These are phyloP conservation scores for Drosophila trichaetosa DNA, from an alignment of 2,888 invertebrate genomes.

Conservation along the genomic window DNA sequence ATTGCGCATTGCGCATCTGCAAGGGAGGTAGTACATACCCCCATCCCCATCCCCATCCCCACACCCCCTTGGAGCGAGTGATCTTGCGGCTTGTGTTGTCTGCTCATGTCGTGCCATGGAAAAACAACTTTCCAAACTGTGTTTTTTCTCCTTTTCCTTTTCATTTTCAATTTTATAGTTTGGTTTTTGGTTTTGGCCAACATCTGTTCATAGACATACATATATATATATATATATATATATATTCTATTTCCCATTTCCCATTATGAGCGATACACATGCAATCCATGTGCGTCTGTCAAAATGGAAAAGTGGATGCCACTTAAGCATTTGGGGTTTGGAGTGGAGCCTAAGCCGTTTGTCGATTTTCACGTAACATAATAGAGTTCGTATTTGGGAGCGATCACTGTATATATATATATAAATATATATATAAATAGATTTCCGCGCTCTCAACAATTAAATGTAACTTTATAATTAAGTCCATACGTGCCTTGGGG, in stretches of 20 bases:
- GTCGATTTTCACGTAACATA: background rate
- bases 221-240: background rate
- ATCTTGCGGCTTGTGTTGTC: slow-evolving; percentile 42
- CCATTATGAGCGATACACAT: background rate
- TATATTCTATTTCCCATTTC: background rate
- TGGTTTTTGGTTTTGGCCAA: background rate
- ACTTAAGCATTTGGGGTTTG: slow-evolving; percentile 18
- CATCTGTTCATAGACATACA: background rate
- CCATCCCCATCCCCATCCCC: background rate
- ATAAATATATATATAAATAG: slow-evolving; percentile 7
- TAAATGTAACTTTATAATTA: slow-evolving; percentile 48
- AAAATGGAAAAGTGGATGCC: slow-evolving; percentile 37
- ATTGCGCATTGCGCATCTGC: slow-evolving; percentile 44
- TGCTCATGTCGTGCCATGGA: slow-evolving; percentile 33
- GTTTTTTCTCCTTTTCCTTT: slow-evolving; percentile 7
- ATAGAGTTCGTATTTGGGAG: background rate
- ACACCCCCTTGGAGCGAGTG: background rate
- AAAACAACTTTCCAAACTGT: slow-evolving; percentile 32
- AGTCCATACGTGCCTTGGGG: slow-evolving; percentile 47
- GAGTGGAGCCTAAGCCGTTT: background rate
- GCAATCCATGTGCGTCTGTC: slow-evolving; percentile 15
- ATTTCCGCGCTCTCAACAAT: slow-evolving; percentile 39
- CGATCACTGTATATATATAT: background rate
- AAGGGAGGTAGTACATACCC: background rate
- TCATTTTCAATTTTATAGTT: too few relatives aligned